Evolutionary conservation across 1,140 invertebrate genomes (phyloP), one percentile per base, ranked within the genome.

Genomic region (Akabosia matsudoensis): DNA sequence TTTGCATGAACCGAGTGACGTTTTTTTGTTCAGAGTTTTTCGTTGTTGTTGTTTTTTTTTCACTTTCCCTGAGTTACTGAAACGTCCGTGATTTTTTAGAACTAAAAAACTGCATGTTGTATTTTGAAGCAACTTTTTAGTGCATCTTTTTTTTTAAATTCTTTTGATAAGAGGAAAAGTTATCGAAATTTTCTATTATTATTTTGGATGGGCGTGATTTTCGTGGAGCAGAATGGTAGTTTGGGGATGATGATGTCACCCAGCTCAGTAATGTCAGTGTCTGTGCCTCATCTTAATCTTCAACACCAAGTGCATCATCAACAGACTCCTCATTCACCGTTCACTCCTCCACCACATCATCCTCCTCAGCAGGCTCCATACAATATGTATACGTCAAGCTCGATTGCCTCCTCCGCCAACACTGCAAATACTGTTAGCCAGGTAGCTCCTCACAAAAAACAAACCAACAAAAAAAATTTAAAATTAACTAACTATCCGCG

Each of bases 351-450:
- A 73, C 67, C 64, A 33, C 33, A 31, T 56, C 37, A 33, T 31
- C 28, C 71, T 64, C 37, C 52, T 33, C 45, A 33, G 24, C 61
- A 67, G 31, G 61, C 24, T 28, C 30, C 37, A 45, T 45, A 45
- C 37, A 7, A 45, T 45, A 45, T 18, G 37, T 45, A 67, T 67
- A 4, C 61, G 61, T 67, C 61, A 24, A 67, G 31, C 70, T 7
- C 70, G 14, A 14, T 26, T 51, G 70, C 37, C 70, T 70, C 67
- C 67, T 14, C 7, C 67, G 78, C 79, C 67, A 70, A 10, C 28
- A 79, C 80, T 54, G 79, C 80, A 67, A 79, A 76, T 79, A 74
- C 77, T 74, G 80, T 82, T 79, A 82, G 80, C 56, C 76, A 77
- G 77, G 79, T 81, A 77, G 75, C 26, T 18, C 26, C 26, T 22